phyloP scores from a whole-genome alignment of 2,888 invertebrate species.

The Acleris cristana region DNA sequence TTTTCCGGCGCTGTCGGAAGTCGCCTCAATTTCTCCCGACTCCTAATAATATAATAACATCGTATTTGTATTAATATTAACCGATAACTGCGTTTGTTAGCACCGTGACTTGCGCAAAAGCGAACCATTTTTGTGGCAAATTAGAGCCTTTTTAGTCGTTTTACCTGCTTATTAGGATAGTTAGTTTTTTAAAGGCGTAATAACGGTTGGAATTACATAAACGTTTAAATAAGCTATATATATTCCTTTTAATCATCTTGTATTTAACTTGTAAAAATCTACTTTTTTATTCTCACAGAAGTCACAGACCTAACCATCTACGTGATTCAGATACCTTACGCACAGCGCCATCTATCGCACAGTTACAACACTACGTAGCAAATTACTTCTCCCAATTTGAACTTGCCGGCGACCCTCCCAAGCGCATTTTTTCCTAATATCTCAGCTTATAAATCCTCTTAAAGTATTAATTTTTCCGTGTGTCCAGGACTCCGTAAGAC shows the following conservation, averaged over 20 bases:
- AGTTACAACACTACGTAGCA: neutral
- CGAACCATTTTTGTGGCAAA: conserved; percentile 39
- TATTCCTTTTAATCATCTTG: neutral
- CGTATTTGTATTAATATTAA: conserved; percentile 63
- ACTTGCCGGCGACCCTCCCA: neutral
- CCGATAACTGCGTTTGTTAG: conserved; percentile 46
- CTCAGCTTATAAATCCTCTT: conserved; percentile 32
- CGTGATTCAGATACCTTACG: neutral
- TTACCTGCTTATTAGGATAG: conserved; percentile 45
- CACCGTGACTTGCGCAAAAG: conserved; percentile 54
- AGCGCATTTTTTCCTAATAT: conserved; percentile 15
- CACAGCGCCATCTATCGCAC: neutral
- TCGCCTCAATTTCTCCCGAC: conserved; percentile 56
- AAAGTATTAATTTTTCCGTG: conserved; percentile 19
- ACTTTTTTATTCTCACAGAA: no score
- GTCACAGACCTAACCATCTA: no score
- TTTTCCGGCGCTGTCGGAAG: conserved; percentile 64
- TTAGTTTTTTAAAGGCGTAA: conserved; percentile 40
- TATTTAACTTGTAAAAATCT: neutral
- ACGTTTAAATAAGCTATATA: neutral
- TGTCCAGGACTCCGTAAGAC: conserved; percentile 7
- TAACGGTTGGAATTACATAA: conserved; percentile 14
- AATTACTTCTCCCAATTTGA: conserved; percentile 1
- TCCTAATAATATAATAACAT: conserved; percentile 52
- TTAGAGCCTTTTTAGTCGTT: conserved; percentile 47